Base-by-base conservation (phyloP, 2,113 vertebrate genomes). In the Megalops atlanticus region DNA sequence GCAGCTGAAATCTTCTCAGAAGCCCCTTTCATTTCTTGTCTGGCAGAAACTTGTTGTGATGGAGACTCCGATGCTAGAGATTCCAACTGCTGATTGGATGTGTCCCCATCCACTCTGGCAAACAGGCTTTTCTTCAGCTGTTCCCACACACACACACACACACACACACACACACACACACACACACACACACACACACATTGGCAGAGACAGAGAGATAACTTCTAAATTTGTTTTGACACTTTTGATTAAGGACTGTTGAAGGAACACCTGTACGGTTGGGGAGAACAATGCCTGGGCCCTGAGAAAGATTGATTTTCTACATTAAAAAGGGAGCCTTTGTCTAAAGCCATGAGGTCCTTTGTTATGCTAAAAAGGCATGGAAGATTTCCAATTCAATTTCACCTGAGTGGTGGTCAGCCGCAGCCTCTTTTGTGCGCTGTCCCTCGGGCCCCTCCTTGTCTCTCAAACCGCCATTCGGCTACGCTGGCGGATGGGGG, bases 371-470 rank as follows among this genome's bases (percentile, higher is more conserved):
- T 97, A 98, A 99, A 97, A 91, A 95, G 93, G 89, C 91, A 88
- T 96, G 96, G 95, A 96, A 95, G 95, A 95, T 97, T 98, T 99
- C 96, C 96, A 97, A 96, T 97, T 97, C 97, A 96, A 95, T 97
- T 97, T 97, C 96, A 97, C 97, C 95, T 96, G 96, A 97, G 96
- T 95, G 93, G 94, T 98, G 96, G 96, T 97, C 95, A 96, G 96
- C 96, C 92, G 91, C 93, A 92, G 93, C 92, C 93, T 94, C 94
- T 92, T 96, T 96, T 96, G 96, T 97, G 93, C 94, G 92, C 89
- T 83, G 88, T 96, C 96, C 94, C 97, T 81, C 82, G 95, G 95
- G 97, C 92, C 93, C 93, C 91, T 91, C 89, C 92, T 94, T 94
- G 93, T 96, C 96, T 97, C 96, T 94, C 94, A 95, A 96, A 95